Evolutionary conservation across 2,888 invertebrate genomes (phyloP).

Genomic region (Nomada flava): DNA sequence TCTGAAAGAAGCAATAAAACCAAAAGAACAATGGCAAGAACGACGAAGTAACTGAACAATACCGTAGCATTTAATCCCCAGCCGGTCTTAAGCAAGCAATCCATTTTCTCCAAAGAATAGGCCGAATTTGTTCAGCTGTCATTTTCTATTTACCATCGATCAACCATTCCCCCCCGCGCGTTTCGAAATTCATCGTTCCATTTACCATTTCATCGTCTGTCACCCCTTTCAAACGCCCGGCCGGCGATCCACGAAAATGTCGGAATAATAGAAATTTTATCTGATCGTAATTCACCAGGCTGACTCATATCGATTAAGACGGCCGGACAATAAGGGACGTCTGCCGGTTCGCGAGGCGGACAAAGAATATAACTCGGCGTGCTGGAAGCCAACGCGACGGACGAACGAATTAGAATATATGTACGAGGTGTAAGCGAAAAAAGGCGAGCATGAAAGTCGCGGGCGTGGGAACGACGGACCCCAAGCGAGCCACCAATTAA

Average conservation of each 20-base stretch:
- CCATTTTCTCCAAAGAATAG: conserved; percentile 5
- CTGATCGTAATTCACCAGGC: conserved; percentile 43
- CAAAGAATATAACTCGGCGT: conserved; percentile 34
- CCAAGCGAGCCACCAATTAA: conserved; percentile 83
- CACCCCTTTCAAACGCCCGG: background rate
- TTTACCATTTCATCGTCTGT: background rate
- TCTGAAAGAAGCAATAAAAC: background rate
- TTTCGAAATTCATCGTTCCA: conserved; percentile 17
- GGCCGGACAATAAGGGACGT: conserved; percentile 54
- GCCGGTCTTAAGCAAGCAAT: background rate
- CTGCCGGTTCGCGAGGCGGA: conserved; percentile 11
- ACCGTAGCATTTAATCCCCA: conserved; percentile 1
- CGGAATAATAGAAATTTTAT: conserved; percentile 51
- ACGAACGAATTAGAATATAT: conserved; percentile 72
- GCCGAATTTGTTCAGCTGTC: conserved; percentile 16
- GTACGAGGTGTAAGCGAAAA: conserved; percentile 61
- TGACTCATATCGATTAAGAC: conserved; percentile 58
- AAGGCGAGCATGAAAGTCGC: conserved; percentile 81
- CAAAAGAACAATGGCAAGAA: background rate
- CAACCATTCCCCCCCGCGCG: background rate
- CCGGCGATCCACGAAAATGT: conserved; percentile 21
- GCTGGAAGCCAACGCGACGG: conserved; percentile 46
- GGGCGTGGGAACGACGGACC: conserved; percentile 83
- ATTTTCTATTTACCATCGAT: conserved; percentile 32
- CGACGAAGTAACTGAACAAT: conserved; percentile 11